Evolutionary conservation across 2,888 invertebrate genomes (phyloP).

Genomic region (Antheraea yamamai): DNA sequence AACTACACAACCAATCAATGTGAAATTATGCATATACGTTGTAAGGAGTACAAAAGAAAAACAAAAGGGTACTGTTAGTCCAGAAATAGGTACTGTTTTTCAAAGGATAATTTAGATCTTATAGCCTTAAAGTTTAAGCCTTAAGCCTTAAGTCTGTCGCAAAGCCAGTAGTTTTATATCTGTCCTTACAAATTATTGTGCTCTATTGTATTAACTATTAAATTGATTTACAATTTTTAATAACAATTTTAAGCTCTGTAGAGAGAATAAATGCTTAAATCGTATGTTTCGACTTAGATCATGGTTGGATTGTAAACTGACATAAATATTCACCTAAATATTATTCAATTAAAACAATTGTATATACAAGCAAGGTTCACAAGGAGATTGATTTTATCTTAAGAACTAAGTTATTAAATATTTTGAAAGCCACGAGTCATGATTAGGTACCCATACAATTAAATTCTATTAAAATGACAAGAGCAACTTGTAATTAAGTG

Average conservation of each 20-base stretch:
- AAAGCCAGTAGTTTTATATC: background rate
- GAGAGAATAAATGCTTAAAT: background rate
- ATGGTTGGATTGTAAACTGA: background rate
- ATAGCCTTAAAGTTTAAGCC: too few species aligned
- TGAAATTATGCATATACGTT: too few species aligned
- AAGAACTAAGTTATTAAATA: constrained; percentile 22
- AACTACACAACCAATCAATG: too few species aligned
- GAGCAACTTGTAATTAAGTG: constrained; percentile 69
- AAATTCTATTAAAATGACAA: constrained; percentile 75
- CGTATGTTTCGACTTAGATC: background rate
- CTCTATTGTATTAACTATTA: background rate
- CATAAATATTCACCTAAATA: background rate
- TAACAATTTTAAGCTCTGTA: background rate
- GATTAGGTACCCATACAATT: constrained; percentile 58
- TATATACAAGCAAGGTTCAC: background rate
- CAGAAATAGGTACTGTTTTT: too few species aligned
- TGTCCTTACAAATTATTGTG: background rate
- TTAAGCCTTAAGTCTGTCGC: too few species aligned
- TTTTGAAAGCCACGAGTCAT: constrained; percentile 41
- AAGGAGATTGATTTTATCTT: background rate
- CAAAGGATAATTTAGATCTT: too few species aligned
- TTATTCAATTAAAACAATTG: background rate
- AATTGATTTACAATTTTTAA: background rate
- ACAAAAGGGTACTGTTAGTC: too few species aligned
- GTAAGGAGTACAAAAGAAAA: too few species aligned